phyloP scores from a whole-genome alignment of 2,888 invertebrate species.

The Gerris lacustris region DNA sequence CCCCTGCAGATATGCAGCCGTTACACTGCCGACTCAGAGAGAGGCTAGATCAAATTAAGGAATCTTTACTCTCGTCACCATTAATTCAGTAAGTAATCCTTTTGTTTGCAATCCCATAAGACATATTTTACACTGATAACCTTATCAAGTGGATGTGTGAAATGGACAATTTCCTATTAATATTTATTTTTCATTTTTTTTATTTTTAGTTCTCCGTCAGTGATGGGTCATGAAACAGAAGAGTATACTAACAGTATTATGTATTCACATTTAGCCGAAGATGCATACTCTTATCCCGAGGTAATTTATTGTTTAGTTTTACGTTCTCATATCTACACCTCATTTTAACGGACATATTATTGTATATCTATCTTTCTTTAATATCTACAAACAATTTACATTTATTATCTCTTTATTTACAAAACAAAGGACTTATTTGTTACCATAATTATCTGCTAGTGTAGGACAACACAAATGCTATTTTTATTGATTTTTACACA shows the following conservation, averaged over 20 bases:
- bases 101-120: slow-evolving; percentile 39
- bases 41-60: slow-evolving; percentile 70
- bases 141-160: neutral
- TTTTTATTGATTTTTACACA: too few relatives aligned
- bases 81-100: slow-evolving; percentile 63
- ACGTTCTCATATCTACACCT: neutral
- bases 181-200: neutral
- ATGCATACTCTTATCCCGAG: slow-evolving; percentile 62
- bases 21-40: slow-evolving; percentile 80
- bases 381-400: too few relatives aligned
- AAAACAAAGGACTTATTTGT: too few relatives aligned
- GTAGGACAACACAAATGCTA: too few relatives aligned
- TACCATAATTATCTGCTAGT: too few relatives aligned
- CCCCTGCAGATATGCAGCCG: slow-evolving; percentile 79
- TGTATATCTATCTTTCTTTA: too few relatives aligned
- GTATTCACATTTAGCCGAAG: slow-evolving; percentile 46
- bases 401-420: too few relatives aligned
- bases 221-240: slow-evolving; percentile 29
- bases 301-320: slow-evolving; percentile 35
- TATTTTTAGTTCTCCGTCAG: neutral
- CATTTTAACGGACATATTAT: neutral
- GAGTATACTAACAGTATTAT: slow-evolving; percentile 33
- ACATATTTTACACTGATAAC: neutral
- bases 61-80: slow-evolving; percentile 44
- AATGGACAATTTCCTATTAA: neutral